Conservation (phyloP, 1,140 invertebrate species). For the Zeugodacus cucurbitae region DNA sequence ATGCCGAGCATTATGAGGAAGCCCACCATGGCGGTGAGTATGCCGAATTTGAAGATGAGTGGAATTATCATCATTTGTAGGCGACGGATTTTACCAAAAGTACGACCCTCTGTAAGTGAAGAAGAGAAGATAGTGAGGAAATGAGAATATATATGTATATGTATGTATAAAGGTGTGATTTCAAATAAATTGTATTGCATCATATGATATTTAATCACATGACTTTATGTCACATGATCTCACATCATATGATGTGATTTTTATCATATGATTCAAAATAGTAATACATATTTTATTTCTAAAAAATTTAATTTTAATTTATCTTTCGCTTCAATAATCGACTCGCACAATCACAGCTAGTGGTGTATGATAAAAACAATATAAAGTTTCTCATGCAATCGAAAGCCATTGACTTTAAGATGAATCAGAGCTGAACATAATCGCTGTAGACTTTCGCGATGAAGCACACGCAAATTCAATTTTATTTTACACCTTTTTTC, state of each 20-base stretch:
- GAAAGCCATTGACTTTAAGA: not conserved
- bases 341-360: not conserved
- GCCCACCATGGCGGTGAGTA: constrained; percentile 67
- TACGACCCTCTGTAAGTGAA: constrained; percentile 53
- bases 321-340: not conserved
- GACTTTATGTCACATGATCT: not conserved
- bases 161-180: no score
- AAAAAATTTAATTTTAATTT: no score
- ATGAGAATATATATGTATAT: no score
- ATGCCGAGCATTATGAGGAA: constrained; percentile 66
- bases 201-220: not conserved
- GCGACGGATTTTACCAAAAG: constrained; percentile 65
- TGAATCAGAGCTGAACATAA: constrained; percentile 19
- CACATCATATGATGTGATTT: not conserved
- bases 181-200: not conserved
- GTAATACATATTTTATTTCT: no score
- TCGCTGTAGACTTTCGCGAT: not conserved
- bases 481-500: not conserved
- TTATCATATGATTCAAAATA: not conserved
- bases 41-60: constrained; percentile 68
- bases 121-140: not conserved
- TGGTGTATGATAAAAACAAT: not conserved
- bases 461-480: not conserved
- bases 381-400: not conserved
- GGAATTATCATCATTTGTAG: constrained; percentile 67